Conservation (phyloP, 2,113 vertebrate genomes). For the Myrmophylax atrothorax region DNA sequence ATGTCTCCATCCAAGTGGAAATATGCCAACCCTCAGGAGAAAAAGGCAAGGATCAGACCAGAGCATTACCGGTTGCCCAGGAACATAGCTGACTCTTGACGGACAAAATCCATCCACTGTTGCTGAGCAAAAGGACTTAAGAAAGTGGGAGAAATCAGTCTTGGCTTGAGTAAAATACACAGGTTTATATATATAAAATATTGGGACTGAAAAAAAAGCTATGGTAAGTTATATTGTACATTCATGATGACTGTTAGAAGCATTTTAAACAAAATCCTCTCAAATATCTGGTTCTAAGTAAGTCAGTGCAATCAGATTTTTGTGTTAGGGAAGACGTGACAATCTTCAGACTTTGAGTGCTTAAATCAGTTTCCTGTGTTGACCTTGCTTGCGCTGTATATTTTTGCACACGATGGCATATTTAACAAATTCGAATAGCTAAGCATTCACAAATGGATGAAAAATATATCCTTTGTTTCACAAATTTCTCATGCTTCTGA, state of each 20-base stretch:
- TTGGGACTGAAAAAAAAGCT: constrained; percentile 37
- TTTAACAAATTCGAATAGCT: constrained; percentile 45
- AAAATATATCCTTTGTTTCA: constrained; percentile 19
- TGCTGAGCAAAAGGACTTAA: constrained; percentile 24
- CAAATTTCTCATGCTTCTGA: constrained; percentile 37
- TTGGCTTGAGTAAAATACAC: constrained; percentile 8
- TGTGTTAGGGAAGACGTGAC: constrained; percentile 23
- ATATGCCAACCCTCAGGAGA: constrained; percentile 80
- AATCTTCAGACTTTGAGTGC: constrained; percentile 54
- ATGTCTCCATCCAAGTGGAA: constrained; percentile 84
- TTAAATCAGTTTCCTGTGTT: constrained; percentile 36
- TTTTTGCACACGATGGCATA: constrained; percentile 29
- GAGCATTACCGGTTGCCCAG: constrained; percentile 87
- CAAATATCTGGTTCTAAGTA: constrained; percentile 10
- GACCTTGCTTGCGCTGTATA: constrained; percentile 45
- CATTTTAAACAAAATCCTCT: constrained; percentile 41
- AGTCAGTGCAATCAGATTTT: constrained; percentile 19
- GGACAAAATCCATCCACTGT: background rate
- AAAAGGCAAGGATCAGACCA: constrained; percentile 73
- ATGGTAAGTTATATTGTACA: constrained; percentile 66
- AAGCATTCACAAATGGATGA: constrained; percentile 2
- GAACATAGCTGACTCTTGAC: constrained; percentile 82
- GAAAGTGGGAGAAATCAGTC: background rate
- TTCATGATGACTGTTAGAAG: constrained; percentile 46
- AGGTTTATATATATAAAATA: constrained; percentile 69